These are phyloP conservation scores for Lordiphosa stackelbergi DNA, from an alignment of 1,140 invertebrate species.

Conservation along the genomic window DNA sequence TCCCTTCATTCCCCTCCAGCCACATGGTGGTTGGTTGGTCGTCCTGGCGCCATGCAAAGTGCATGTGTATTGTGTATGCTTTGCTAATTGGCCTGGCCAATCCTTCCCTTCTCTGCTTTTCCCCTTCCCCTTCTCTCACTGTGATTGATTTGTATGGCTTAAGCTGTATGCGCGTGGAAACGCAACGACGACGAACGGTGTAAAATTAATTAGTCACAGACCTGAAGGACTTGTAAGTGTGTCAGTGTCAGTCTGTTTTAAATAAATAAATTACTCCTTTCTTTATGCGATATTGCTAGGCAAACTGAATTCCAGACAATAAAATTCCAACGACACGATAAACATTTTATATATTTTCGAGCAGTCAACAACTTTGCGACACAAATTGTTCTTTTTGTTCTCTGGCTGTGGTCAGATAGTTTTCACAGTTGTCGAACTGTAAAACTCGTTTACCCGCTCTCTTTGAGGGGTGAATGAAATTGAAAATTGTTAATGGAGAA, in stretches of 20 bases:
- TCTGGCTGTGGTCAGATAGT: slow-evolving; percentile 6
- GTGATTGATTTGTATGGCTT: slow-evolving; percentile 70
- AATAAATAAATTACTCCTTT: slow-evolving; percentile 60
- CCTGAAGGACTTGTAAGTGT: slow-evolving; percentile 33
- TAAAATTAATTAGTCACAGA: slow-evolving; percentile 68
- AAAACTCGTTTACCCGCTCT: neutral
- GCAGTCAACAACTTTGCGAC: no score
- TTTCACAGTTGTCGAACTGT: slow-evolving; percentile 1
- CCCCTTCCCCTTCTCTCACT: neutral
- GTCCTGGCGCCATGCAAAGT: slow-evolving; percentile 61
- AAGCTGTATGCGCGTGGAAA: slow-evolving; percentile 53
- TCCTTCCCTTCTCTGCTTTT: neutral
- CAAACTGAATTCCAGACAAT: neutral
- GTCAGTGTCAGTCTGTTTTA: slow-evolving; percentile 31
- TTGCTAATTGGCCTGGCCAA: slow-evolving; percentile 56
- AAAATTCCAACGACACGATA: slow-evolving; percentile 8
- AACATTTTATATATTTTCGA: neutral
- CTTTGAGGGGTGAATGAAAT: no score
- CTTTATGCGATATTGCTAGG: neutral
- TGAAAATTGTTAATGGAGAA: neutral
- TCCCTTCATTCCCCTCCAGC: neutral
- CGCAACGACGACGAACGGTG: slow-evolving; percentile 67
- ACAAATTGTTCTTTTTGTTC: slow-evolving; percentile 2
- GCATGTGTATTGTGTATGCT: slow-evolving; percentile 61
- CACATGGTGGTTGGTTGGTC: slow-evolving; percentile 26